phyloP scores from a whole-genome alignment of 2,888 invertebrate species.

The Nemurella pictetii region DNA sequence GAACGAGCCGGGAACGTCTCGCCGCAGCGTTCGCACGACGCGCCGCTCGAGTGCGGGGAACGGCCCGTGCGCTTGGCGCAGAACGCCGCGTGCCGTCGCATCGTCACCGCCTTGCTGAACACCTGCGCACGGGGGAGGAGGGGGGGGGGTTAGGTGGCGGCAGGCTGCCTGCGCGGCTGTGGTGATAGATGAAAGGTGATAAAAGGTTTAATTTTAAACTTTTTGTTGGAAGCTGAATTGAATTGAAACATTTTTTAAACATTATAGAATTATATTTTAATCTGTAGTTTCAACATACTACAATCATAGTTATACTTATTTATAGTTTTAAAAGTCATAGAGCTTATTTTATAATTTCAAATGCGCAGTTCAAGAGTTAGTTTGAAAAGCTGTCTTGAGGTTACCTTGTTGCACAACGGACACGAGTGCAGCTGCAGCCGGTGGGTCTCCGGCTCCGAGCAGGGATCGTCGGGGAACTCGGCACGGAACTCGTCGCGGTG shows the following conservation, averaged over 20 bases:
- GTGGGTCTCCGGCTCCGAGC: not conserved
- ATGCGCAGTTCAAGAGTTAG: too few species aligned
- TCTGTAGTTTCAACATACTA: too few species aligned
- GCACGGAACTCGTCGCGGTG: not conserved
- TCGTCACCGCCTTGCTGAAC: slow-evolving; percentile 51
- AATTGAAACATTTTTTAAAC: too few species aligned
- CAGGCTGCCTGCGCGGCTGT: too few species aligned
- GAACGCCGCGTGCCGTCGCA: not conserved
- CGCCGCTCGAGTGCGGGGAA: slow-evolving; percentile 54
- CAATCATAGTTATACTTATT: too few species aligned
- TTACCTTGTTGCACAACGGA: slow-evolving; percentile 29
- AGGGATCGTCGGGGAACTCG: not conserved
- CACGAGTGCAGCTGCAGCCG: not conserved
- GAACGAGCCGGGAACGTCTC: slow-evolving; percentile 27
- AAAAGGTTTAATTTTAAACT: too few species aligned
- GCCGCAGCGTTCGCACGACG: slow-evolving; percentile 52
- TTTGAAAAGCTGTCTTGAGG: not conserved
- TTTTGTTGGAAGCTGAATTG: too few species aligned
- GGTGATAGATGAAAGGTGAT: not conserved
- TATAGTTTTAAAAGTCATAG: too few species aligned
- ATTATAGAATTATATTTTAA: too few species aligned
- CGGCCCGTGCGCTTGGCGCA: slow-evolving; percentile 45
- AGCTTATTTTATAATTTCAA: too few species aligned
- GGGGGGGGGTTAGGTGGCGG: not conserved
- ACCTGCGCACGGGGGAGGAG: slow-evolving; percentile 50